Base-by-base conservation (phyloP, 2,888 invertebrate species). In the Phalangium opilio region DNA sequence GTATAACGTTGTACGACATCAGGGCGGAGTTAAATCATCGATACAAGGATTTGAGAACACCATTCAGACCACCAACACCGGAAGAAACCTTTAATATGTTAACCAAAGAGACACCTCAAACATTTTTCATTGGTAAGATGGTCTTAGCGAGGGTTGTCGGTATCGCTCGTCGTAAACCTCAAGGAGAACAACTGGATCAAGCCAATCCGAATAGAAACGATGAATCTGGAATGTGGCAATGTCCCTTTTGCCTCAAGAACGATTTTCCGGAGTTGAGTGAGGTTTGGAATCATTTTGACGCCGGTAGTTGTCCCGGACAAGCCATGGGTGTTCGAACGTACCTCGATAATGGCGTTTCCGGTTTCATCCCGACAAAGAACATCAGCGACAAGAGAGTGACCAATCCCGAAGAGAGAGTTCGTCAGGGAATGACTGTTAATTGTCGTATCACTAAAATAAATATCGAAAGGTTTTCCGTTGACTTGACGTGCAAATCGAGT, bases 211-310 rank as follows among this genome's bases (percentile, higher is more conserved):
- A 90, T 39, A 75, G 90, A 57, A 87, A 91, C 62, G 91, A 93
- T 50, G 86, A 89, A 60, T 87, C 87, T 7, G 89, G 89, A 1
- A 71, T 91, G 36, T 96, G 95, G 95, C 87, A 91, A 64, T 96
- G 96, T 71, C 93, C 93, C 0, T 93, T 95, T 69, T 96, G 96
- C 70, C 73, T 84, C 57, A 89, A 90, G 64, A 89, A 89, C 63
- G 90, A 93, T 66, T 93, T 96, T 61, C 85, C 89, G 0, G 95
- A 95, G 64, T 70, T 95, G 27, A 87, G 89, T 17, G 93, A 93
- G 71, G 93, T 95, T 42, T 96, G 95, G 95, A 90, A 87, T 68
- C 95, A 96, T 67, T 95, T 95, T 70, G 95, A 96, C 67, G 85
- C 87, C 1, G 87, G 85, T 21, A 66, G 63, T 33, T 98, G 98